These are phyloP conservation scores for Spisula subtruncata DNA, from an alignment of 2,888 invertebrate genomes.

Conservation along the genomic window DNA sequence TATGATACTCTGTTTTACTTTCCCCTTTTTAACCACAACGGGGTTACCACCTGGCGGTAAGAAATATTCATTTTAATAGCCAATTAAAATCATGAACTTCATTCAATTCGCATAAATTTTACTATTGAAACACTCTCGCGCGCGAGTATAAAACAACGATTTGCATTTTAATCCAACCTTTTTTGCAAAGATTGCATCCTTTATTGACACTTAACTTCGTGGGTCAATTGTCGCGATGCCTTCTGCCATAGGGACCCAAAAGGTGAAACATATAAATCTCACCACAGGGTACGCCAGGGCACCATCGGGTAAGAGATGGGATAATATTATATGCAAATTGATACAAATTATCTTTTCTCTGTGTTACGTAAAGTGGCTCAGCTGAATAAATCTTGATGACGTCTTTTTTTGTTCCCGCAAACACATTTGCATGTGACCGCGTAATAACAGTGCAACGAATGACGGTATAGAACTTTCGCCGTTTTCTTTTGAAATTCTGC, in stretches of 20 bases:
- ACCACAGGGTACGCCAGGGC: constrained; percentile 34
- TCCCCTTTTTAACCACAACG: background rate
- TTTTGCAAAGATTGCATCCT: constrained; percentile 53
- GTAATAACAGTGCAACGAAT: constrained; percentile 58
- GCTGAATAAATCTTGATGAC: constrained; percentile 62
- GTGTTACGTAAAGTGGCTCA: constrained; percentile 61
- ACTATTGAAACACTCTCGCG: constrained; percentile 37
- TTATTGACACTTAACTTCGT: constrained; percentile 36
- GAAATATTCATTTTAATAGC: constrained; percentile 39
- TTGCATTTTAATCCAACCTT: constrained; percentile 53
- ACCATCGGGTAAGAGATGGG: constrained; percentile 43
- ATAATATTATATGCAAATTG: constrained; percentile 61
- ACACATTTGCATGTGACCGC: constrained; percentile 60
- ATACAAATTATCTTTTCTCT: constrained; percentile 57
- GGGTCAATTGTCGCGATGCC: constrained; percentile 52
- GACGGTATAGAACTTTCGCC: constrained; percentile 22
- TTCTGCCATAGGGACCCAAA: constrained; percentile 20
- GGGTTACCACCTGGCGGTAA: constrained; percentile 36
- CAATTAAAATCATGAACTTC: constrained; percentile 41
- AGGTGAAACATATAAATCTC: constrained; percentile 53
- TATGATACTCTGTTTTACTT: constrained; percentile 18
- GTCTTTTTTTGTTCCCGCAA: constrained; percentile 53
- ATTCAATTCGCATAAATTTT: constrained; percentile 44
- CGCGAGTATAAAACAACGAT: constrained; percentile 48
- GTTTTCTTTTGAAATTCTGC: constrained; percentile 35